Evolutionary conservation across 2,113 vertebrate genomes (phyloP).

Genomic region (Indri indri): DNA sequence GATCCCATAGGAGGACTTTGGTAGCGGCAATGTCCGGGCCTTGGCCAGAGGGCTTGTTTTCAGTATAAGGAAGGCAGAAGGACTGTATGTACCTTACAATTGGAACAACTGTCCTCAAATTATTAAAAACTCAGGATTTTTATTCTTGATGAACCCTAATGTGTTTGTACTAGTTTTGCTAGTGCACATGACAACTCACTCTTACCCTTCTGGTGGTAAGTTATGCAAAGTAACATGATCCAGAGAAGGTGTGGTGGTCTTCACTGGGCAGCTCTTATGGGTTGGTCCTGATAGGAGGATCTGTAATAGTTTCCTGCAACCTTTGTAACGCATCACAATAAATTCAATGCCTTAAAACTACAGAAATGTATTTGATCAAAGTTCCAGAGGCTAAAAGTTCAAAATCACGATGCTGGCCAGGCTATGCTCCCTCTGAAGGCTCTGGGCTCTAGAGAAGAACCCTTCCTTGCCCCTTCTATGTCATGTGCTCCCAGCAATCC

Average conservation of each 20-base stretch:
- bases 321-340: neutral
- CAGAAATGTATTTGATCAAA: neutral
- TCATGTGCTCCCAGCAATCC: neutral
- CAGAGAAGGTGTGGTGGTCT: neutral
- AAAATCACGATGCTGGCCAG: neutral
- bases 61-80: neutral
- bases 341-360: neutral
- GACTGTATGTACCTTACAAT: neutral
- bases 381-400: neutral
- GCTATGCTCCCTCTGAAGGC: neutral
- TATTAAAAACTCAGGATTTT: neutral
- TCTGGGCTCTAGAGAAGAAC: neutral
- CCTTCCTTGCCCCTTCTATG: neutral
- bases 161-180: neutral
- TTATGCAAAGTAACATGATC: neutral
- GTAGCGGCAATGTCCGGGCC: fast-evolving
- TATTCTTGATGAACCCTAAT: neutral
- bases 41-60: neutral
- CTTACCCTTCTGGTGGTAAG: neutral
- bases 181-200: neutral
- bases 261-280: neutral
- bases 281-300: neutral
- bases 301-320: neutral
- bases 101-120: neutral
- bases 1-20: neutral